A percentile compares a stretch with the other conserved stretches of the same genome.
Evolutionary conservation across 2,113 vertebrate genomes (phyloP).

Genomic region (Pandion haliaetus): DNA sequence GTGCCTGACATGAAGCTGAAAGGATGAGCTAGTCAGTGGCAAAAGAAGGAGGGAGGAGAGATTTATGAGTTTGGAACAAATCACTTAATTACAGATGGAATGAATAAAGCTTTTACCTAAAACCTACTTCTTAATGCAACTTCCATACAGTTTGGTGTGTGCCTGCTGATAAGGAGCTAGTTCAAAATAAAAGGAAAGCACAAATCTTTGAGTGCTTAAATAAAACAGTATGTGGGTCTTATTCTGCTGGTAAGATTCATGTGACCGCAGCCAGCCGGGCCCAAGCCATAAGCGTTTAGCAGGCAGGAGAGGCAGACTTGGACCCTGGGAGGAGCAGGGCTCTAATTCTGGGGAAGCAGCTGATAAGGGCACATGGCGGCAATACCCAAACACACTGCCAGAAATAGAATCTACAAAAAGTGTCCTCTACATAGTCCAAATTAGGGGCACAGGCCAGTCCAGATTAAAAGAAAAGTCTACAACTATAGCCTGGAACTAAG

Average conservation of each 20-base stretch:
- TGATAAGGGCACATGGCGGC: not conserved
- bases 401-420: not conserved
- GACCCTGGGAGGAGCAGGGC: not conserved
- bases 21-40: not conserved
- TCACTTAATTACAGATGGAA: slow-evolving; percentile 23
- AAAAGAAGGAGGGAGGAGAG: not conserved
- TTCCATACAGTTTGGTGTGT: not conserved
- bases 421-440: not conserved
- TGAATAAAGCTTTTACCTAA: not conserved
- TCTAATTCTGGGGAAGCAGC: not conserved
- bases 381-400: not conserved
- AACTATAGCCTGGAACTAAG: not conserved
- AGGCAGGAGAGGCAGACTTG: not conserved
- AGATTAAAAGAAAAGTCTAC: not conserved
- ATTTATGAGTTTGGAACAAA: slow-evolving; percentile 15
- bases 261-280: not conserved
- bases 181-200: not conserved
- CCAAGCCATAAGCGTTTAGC: accelerated
- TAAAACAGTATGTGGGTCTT: not conserved
- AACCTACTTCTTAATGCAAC: not conserved
- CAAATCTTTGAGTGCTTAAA: not conserved
- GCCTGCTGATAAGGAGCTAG: not conserved
- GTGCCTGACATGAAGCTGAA: not conserved
- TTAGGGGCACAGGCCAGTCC: not conserved
- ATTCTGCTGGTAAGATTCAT: not conserved